These are phyloP conservation scores for Drosophila crucigera DNA, from an alignment of 2,888 invertebrate species.

Conservation along the genomic window DNA sequence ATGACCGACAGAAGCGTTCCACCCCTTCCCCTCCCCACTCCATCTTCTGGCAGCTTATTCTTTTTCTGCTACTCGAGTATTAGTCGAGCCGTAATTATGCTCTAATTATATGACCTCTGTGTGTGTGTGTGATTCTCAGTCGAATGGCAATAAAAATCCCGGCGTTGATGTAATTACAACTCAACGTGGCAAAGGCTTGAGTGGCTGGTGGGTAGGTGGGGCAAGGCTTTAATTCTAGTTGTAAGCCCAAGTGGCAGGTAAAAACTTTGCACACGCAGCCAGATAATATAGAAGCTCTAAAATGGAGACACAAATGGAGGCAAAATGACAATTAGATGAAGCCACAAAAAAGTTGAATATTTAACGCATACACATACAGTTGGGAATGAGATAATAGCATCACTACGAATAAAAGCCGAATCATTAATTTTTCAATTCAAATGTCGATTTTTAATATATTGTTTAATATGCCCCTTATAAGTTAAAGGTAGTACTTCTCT, in stretches of 20 bases:
- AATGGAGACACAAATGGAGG: neutral
- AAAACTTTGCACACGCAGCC: constrained; percentile 51
- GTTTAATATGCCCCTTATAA: neutral
- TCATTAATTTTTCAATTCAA: neutral
- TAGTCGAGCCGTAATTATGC: constrained; percentile 77
- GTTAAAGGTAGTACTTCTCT: neutral
- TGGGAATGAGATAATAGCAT: neutral
- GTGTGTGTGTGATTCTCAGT: constrained; percentile 19
- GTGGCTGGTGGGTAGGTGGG: constrained; percentile 21
- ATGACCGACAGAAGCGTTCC: constrained; percentile 68
- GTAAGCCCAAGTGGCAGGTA: constrained; percentile 28
- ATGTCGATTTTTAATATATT: neutral
- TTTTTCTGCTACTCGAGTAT: constrained; percentile 70
- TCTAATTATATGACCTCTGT: constrained; percentile 71
- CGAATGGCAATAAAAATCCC: constrained; percentile 69
- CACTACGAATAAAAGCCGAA: neutral
- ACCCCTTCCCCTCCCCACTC: neutral
- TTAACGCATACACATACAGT: neutral
- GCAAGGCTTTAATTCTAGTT: constrained; percentile 48
- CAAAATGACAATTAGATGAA: constrained; percentile 16
- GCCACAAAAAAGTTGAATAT: constrained; percentile 5
- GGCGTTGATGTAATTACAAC: constrained; percentile 69
- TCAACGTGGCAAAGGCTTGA: constrained; percentile 46
- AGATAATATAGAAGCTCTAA: constrained; percentile 38
- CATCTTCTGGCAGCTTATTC: constrained; percentile 63